Conservation (phyloP, 2,113 vertebrate genomes). For the Elgaria multicarinata region DNA sequence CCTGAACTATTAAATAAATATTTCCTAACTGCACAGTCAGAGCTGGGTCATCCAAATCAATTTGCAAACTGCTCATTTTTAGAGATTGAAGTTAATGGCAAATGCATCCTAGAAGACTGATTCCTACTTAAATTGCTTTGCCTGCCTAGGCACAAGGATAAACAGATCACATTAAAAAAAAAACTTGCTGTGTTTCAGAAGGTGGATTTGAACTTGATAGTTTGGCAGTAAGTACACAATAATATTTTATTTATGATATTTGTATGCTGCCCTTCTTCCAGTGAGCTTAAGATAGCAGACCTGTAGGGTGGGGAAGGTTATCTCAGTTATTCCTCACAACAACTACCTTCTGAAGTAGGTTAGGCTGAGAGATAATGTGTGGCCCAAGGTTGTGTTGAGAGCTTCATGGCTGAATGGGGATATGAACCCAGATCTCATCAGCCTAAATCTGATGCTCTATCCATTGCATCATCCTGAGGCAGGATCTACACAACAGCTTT, state of each 20-base stretch:
- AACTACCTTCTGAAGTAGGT: not conserved
- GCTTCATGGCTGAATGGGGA: not conserved
- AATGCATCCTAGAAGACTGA: slow-evolving; percentile 38
- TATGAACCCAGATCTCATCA: not conserved
- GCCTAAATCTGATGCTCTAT: not conserved
- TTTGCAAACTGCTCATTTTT: slow-evolving; percentile 50
- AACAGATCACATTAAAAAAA: slow-evolving; percentile 24
- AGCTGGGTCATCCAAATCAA: slow-evolving; percentile 54
- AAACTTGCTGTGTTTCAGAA: not conserved
- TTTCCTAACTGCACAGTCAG: slow-evolving; percentile 45
- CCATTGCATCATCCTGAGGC: not conserved
- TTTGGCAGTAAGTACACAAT: not conserved
- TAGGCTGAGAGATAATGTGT: not conserved
- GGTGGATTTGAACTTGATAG: not conserved
- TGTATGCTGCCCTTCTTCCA: not conserved
- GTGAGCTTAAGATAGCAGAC: not conserved
- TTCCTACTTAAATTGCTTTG: slow-evolving; percentile 42
- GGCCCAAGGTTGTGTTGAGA: not conserved
- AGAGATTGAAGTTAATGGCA: slow-evolving; percentile 46
- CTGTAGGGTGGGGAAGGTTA: not conserved
- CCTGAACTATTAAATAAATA: slow-evolving; percentile 49
- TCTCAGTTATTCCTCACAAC: not conserved
- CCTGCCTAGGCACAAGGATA: not conserved
- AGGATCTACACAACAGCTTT: too few relatives aligned
- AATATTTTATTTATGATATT: not conserved